Evolutionary conservation across 1,140 invertebrate genomes (phyloP).

Genomic region (Trichonephila clavata): DNA sequence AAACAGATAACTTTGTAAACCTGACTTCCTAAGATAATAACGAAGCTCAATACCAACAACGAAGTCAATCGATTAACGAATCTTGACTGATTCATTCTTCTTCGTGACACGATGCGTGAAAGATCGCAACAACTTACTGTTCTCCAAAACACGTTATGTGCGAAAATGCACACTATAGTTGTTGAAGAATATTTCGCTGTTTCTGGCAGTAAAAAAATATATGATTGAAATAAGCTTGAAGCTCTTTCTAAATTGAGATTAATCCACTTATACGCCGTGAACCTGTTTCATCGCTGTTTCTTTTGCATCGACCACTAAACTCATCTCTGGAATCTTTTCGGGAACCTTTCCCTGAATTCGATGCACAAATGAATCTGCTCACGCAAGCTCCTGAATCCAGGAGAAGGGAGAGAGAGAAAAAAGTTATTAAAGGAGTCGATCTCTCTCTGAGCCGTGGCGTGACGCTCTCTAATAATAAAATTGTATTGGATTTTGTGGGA

Average conservation of each 20-base stretch:
- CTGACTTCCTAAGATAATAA: neutral
- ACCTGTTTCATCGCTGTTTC: slow-evolving; percentile 28
- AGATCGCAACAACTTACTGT: neutral
- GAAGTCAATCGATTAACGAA: neutral
- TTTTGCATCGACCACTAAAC: slow-evolving; percentile 30
- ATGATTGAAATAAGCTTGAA: slow-evolving; percentile 24
- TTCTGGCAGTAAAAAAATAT: neutral
- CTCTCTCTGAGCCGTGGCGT: slow-evolving; percentile 28
- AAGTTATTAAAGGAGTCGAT: slow-evolving; percentile 48
- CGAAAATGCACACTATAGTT: neutral
- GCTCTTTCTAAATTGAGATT: slow-evolving; percentile 41
- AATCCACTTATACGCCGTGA: slow-evolving; percentile 7
- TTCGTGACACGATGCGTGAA: neutral
- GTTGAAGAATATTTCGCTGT: neutral
- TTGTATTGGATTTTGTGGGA: slow-evolving; percentile 37
- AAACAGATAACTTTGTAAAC: neutral
- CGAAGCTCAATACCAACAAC: neutral
- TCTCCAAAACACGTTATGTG: neutral
- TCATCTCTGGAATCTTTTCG: slow-evolving; percentile 29
- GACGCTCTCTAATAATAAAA: slow-evolving; percentile 39
- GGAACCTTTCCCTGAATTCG: slow-evolving; percentile 22
- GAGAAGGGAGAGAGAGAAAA: neutral
- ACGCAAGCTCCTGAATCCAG: neutral
- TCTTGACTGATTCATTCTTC: neutral
- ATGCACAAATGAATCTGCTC: slow-evolving; percentile 22